A percentile compares a stretch with the other conserved stretches of the same genome.
Conservation (phyloP, 2,797 vertebrate species). For the Apodemus agrarius region DNA sequence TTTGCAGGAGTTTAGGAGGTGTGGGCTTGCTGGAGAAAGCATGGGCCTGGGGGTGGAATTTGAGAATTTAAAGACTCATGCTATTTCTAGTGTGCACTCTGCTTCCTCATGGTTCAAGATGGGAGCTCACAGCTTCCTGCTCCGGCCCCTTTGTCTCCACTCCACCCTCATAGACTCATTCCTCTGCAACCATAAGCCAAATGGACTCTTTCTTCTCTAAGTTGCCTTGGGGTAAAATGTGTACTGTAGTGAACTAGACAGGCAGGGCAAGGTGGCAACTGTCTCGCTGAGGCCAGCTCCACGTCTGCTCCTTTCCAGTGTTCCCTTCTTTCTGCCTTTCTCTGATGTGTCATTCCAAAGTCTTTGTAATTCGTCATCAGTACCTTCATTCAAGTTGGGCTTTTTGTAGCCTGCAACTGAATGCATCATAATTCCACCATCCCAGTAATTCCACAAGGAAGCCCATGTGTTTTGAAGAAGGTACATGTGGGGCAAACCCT, state of each 20-base stretch:
- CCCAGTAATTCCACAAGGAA: neutral
- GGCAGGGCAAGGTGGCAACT: neutral
- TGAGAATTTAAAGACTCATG: neutral
- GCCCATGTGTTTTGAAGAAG: constrained; percentile 37
- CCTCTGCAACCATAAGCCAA: neutral
- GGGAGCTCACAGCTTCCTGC: neutral
- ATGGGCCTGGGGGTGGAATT: no score
- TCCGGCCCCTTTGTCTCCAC: neutral
- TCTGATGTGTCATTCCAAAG: neutral
- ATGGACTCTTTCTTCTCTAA: neutral
- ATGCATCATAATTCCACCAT: neutral
- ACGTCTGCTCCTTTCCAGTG: no score
- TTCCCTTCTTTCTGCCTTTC: neutral
- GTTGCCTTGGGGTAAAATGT: neutral
- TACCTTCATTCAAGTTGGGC: neutral
- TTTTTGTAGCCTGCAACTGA: constrained; percentile 4
- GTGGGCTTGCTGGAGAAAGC: neutral
- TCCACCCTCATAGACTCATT: neutral
- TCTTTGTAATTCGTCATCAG: neutral
- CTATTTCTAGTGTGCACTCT: neutral
- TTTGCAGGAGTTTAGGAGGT: neutral
- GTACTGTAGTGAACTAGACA: neutral
- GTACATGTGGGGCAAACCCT: neutral
- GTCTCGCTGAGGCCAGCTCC: neutral
- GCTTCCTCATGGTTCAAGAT: neutral